Conservation (phyloP, 2,113 vertebrate species). For the Cyanoramphus novaezelandiae region DNA sequence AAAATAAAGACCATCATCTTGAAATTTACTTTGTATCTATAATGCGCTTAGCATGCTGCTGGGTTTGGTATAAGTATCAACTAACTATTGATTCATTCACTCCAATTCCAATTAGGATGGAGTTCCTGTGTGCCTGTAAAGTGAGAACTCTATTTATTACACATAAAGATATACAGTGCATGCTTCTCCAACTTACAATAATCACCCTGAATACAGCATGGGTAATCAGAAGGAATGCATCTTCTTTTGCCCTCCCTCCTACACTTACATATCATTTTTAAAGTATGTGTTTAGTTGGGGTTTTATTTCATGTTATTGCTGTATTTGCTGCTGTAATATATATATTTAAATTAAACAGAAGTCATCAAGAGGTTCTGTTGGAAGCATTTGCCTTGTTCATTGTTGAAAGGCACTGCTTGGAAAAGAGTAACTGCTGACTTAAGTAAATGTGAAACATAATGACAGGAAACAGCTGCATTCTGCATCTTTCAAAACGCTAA, state of each 20-base stretch:
- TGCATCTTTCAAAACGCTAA: conserved; percentile 31
- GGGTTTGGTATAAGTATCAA: neutral
- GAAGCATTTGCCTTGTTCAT: conserved; percentile 55
- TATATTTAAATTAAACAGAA: conserved; percentile 63
- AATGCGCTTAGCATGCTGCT: neutral
- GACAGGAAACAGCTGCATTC: conserved; percentile 64
- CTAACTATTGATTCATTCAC: conserved; percentile 25
- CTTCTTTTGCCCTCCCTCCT: conserved; percentile 7
- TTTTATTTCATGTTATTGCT: conserved; percentile 38
- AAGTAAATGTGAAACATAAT: conserved; percentile 56
- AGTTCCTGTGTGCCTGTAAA: conserved; percentile 11
- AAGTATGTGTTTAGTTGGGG: neutral
- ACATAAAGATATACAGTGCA: conserved; percentile 11
- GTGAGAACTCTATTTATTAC: conserved; percentile 38
- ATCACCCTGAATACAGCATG: conserved; percentile 25
- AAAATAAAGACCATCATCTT: neutral
- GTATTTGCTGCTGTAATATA: conserved; percentile 36
- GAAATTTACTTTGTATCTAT: neutral
- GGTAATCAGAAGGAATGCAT: conserved; percentile 28
- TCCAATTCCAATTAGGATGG: neutral
- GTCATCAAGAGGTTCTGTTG: conserved; percentile 42
- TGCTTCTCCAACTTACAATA: neutral
- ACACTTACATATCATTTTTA: conserved; percentile 31
- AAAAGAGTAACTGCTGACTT: conserved; percentile 68
- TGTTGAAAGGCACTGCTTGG: conserved; percentile 34